Percentiles rank a stretch among this genome's conserved stretches.
These are phyloP conservation scores for Eurosta solidaginis DNA, from an alignment of 1,140 invertebrate genomes.

Conservation along the genomic window DNA sequence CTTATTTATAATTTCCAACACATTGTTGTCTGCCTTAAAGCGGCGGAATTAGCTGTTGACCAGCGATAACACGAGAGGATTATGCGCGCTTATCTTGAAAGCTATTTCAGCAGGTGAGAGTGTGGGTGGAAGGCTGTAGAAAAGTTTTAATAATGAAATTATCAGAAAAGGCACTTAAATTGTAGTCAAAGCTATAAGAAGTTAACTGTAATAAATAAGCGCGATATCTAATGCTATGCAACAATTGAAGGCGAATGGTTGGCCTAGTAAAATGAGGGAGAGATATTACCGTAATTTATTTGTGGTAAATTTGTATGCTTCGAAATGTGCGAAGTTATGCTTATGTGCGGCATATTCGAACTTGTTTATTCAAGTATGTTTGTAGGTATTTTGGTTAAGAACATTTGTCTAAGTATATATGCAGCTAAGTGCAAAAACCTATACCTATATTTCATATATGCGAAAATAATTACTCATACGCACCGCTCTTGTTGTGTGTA, in stretches of 20 bases:
- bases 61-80: neutral
- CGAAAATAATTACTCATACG: constrained; percentile 2
- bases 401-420: neutral
- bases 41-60: neutral
- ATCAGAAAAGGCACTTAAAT: neutral
- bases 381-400: neutral
- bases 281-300: constrained; percentile 25
- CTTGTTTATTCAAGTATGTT: neutral
- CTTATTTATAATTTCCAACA: neutral
- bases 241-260: neutral
- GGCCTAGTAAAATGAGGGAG: too few relatives aligned
- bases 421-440: neutral
- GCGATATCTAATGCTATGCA: neutral
- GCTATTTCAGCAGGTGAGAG: neutral
- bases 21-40: too few relatives aligned
- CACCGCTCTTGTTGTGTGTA: neutral
- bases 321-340: neutral
- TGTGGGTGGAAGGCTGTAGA: neutral
- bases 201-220: neutral
- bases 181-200: neutral
- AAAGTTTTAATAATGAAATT: neutral
- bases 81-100: neutral
- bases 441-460: neutral
- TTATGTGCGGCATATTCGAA: too few relatives aligned
- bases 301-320: neutral